Evolutionary conservation across 64 coral and sea anemone species (phyloP).

Genomic region (Dendrophyllia cribrosa): DNA sequence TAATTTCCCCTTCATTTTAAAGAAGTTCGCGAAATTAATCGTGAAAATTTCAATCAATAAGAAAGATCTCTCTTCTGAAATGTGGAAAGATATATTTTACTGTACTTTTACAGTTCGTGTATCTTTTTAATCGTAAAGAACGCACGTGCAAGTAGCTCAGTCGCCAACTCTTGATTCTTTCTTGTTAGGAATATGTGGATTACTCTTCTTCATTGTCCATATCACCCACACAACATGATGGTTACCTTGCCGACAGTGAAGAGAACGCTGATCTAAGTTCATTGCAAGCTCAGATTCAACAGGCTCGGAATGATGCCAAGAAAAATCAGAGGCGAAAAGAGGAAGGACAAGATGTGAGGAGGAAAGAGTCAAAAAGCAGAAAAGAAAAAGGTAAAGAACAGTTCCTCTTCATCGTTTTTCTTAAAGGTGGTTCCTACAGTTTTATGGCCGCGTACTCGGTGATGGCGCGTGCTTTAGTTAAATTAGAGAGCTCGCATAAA

Average conservation of each 20-base stretch:
- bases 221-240: conserved; percentile 17
- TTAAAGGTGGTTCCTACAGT: too few relatives aligned
- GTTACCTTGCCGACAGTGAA: conserved; percentile 64
- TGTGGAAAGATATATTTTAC: too few relatives aligned
- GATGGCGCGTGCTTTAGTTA: too few relatives aligned
- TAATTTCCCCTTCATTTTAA: too few relatives aligned
- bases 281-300: conserved; percentile 57
- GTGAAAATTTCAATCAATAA: too few relatives aligned
- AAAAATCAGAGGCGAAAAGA: conserved; percentile 2
- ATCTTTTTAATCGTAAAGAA: too few relatives aligned
- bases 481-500: too few relatives aligned
- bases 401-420: too few relatives aligned
- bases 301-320: conserved; percentile 4
- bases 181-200: background rate
- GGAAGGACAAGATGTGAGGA: background rate
- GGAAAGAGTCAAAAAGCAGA: background rate
- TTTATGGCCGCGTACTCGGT: too few relatives aligned
- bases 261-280: conserved; percentile 53
- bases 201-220: background rate
- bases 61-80: too few relatives aligned
- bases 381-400: background rate
- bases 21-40: too few relatives aligned
- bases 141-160: background rate
- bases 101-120: too few relatives aligned
- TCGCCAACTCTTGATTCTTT: background rate